Base-by-base conservation (phyloP, 1,140 invertebrate genomes). In the Drosophila burlai region DNA sequence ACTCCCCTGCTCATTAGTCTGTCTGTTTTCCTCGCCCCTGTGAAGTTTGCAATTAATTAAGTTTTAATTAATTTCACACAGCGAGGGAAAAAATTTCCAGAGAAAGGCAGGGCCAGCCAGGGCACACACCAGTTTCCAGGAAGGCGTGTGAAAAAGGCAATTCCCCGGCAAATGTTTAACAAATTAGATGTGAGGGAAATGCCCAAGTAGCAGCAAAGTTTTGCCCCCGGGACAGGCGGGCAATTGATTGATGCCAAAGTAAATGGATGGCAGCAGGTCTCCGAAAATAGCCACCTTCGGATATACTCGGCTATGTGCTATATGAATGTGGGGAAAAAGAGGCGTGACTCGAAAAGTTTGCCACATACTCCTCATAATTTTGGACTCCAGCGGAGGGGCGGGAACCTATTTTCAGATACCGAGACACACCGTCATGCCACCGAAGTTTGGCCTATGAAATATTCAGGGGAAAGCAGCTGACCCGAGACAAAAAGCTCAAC, bases 21-120 rank as follows among this genome's bases (percentile, higher is more conserved):
- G 55, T 46, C 66, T 50, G 65, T 8, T 21, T 13, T 34, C 8
- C n/a, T 18, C 29, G n/a, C 13, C 38, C 57, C 57, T 61, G 68
- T 63, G 55, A 73, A 90, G 87, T 90, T 90, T 84, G 84, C 85
- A 81, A 89, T 78, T 89, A 89, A 89, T 89, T 84, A 90, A 72
- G 65, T 84, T 90, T 90, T 84, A 89, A 89, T 89, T 81, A 90
- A 81, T 89, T 87, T 80, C 76, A 66, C 77, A 84, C 81, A 76
- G 68, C 43, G 11, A 60, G 54, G 52, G 71, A 61, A 40, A 47
- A 43, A 50, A 16, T 61, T 42, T 40, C 67, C 45, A 64, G 49
- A 49, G 54, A 71, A 72, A 82, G 60, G n/a, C 29, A 13, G n/a
- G 49, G 49, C 46, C 46, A 47, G 15, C 47, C 8, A 7, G 13